A percentile compares a stretch with the other conserved stretches of the same genome.
phyloP scores from a whole-genome alignment of 2,797 vertebrate genomes.

The Lerista edwardsae region DNA sequence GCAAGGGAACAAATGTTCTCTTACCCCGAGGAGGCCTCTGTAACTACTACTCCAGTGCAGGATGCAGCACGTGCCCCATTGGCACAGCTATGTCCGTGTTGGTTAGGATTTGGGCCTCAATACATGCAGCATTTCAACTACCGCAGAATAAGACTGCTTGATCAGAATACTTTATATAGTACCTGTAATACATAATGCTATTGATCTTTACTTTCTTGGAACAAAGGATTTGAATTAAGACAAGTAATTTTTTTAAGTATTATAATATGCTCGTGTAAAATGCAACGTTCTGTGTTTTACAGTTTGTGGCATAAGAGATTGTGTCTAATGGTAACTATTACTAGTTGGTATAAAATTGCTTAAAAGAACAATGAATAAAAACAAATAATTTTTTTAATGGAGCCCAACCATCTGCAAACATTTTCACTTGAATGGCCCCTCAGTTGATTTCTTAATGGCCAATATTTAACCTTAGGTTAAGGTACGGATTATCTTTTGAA shows the following conservation, averaged over 20 bases:
- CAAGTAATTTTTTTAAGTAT: neutral
- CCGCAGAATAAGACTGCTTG: neutral
- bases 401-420: conserved; percentile 26
- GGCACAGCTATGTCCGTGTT: too few species aligned
- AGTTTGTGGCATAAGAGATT: neutral
- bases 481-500: conserved; percentile 35
- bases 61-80: too few species aligned
- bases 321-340: neutral
- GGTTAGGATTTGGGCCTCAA: too few species aligned
- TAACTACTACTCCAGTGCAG: too few species aligned
- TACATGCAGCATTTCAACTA: neutral
- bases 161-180: neutral
- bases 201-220: neutral
- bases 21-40: too few species aligned
- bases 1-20: too few species aligned
- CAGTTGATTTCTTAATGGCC: conserved; percentile 24
- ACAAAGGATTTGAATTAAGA: conserved; percentile 6
- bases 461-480: conserved; percentile 36
- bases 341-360: neutral
- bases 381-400: neutral
- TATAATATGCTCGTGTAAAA: neutral
- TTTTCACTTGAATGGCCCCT: conserved; percentile 17
- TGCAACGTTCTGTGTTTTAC: neutral
- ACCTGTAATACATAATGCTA: neutral
- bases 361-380: conserved; percentile 8